These are phyloP conservation scores for Brachypterus glaber DNA, from an alignment of 2,888 invertebrate species.

Conservation along the genomic window DNA sequence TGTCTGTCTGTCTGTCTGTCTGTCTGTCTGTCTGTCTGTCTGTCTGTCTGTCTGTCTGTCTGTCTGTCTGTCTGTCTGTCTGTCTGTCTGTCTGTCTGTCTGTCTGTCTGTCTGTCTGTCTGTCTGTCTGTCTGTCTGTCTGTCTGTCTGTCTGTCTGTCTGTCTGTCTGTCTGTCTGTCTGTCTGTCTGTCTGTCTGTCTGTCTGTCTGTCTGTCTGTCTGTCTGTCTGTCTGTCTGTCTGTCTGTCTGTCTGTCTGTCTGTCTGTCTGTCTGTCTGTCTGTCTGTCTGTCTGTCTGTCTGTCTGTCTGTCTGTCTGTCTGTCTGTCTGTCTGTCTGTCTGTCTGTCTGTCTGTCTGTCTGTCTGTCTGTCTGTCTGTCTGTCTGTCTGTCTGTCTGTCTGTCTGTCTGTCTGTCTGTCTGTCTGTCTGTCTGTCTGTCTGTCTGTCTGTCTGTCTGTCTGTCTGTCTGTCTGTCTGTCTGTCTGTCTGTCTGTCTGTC, in stretches of 20 bases:
- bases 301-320: constrained; percentile 2
- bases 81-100: constrained; percentile 12
- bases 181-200: constrained; percentile 2
- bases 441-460: constrained; percentile 2
- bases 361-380: constrained; percentile 2
- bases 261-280: constrained; percentile 2
- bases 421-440: constrained; percentile 2
- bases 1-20: constrained; percentile 9
- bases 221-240: constrained; percentile 2
- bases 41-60: constrained; percentile 11
- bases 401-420: constrained; percentile 2
- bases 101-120: constrained; percentile 10
- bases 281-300: constrained; percentile 2
- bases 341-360: constrained; percentile 2
- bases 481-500: constrained; percentile 2
- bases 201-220: constrained; percentile 2
- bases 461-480: constrained; percentile 2
- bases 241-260: constrained; percentile 2
- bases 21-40: constrained; percentile 11
- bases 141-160: constrained; percentile 5
- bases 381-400: constrained; percentile 2
- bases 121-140: constrained; percentile 11
- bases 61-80: constrained; percentile 9
- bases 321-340: constrained; percentile 2
- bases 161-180: constrained; percentile 9